Conservation (phyloP, 2,113 vertebrate species). For the Poeciliopsis occidentalis region DNA sequence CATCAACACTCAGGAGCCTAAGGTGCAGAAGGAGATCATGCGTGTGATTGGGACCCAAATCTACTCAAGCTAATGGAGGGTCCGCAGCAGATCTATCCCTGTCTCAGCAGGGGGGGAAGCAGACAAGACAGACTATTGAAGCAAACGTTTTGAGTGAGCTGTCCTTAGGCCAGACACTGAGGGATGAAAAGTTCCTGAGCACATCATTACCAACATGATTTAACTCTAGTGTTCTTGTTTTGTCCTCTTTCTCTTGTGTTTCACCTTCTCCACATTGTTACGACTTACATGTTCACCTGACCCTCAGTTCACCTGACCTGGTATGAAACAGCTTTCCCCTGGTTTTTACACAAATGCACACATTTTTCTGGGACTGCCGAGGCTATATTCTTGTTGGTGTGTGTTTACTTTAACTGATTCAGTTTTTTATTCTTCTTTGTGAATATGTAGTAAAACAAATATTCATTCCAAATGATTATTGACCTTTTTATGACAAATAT, state of each 20-base stretch:
- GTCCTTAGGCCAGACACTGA: slow-evolving; percentile 45
- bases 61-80: slow-evolving; percentile 92
- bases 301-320: slow-evolving; percentile 19
- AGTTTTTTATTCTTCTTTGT: slow-evolving; percentile 49
- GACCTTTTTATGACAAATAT: slow-evolving; percentile 44
- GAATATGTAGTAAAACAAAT: slow-evolving; percentile 52
- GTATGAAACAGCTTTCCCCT: slow-evolving; percentile 22
- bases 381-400: slow-evolving; percentile 25
- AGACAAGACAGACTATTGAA: slow-evolving; percentile 44
- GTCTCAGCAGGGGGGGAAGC: slow-evolving; percentile 41
- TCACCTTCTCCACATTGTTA: slow-evolving; percentile 19
- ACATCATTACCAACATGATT: slow-evolving; percentile 44
- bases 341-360: slow-evolving; percentile 18
- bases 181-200: slow-evolving; percentile 45
- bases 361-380: not conserved
- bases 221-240: slow-evolving; percentile 37
- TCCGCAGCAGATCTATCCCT: slow-evolving; percentile 39
- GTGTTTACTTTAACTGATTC: slow-evolving; percentile 28
- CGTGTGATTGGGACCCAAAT: slow-evolving; percentile 99
- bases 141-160: slow-evolving; percentile 55
- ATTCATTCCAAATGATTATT: slow-evolving; percentile 51
- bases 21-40: slow-evolving; percentile 99
- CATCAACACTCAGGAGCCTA: slow-evolving; percentile 99
- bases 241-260: slow-evolving; percentile 26
- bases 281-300: slow-evolving; percentile 24